Base-by-base conservation (phyloP, 2,888 invertebrate species). In the Nomada lathburiana region DNA sequence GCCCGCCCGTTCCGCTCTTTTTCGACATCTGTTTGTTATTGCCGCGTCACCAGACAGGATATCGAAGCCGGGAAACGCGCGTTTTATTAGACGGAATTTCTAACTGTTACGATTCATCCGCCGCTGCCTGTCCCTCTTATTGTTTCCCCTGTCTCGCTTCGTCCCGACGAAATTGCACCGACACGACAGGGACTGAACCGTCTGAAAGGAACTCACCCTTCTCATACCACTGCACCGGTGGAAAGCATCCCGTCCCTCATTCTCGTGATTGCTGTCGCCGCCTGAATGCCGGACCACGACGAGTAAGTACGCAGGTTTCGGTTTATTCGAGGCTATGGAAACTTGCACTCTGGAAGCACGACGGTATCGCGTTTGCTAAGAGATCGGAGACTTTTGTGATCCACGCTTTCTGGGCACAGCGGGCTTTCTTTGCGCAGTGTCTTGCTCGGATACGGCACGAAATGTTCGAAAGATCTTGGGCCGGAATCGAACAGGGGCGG, bases 21-120 rank as follows among this genome's bases (percentile, higher is more conserved):
- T 60, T 74, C 42, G 73, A 76, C 79, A 80, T 73, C 71, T 73
- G 79, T 83, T 70, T 82, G 84, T 84, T 86, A 88, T 81, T 85
- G 76, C 72, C 76, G 76, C 74, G 71, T 75, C 82, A 76, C 79
- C 72, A 26, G 75, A 74, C 84, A 82, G 83, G 75, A 83, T 68
- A 84, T 78, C 72, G 76, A 76, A 68, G 80, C 65, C 78, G 82
- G 36, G 60, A 68, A 68, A 73, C 77, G 77, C 79, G 72, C 72
- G 80, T 87, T 86, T 86, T 87, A 86, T 87, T 87, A 83, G 77
- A 83, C 76, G 78, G 82, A 86, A 89, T 88, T 88, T 89, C 88
- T 87, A 88, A 89, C 90, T 88, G 85, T 88, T 88, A 82, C 81
- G 80, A 76, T 83, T 86, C 83, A 82, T 84, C 76, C 82, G 74